Conservation (phyloP, 2,888 invertebrate genomes). For the Poecilus cupreus region DNA sequence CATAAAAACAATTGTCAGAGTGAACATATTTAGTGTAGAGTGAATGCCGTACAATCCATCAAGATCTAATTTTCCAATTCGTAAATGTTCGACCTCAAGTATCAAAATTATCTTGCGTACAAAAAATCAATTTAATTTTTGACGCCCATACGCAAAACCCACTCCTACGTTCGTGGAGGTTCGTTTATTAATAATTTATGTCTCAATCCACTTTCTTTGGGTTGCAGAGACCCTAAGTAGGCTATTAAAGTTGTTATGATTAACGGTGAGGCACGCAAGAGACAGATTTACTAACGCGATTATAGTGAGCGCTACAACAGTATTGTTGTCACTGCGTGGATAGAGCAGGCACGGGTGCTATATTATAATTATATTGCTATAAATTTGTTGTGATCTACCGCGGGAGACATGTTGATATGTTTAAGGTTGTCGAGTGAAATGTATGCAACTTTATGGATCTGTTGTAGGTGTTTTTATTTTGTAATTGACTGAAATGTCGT, state of each 20-base stretch:
- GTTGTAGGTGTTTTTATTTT: slow-evolving; percentile 23
- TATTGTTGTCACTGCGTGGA: slow-evolving; percentile 6
- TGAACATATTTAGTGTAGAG: slow-evolving; percentile 14
- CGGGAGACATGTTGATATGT: slow-evolving; percentile 10
- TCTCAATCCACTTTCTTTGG: slow-evolving; percentile 43
- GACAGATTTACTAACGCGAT: slow-evolving; percentile 38
- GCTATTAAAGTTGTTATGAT: slow-evolving; percentile 44
- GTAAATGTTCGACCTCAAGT: slow-evolving; percentile 1
- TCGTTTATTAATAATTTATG: slow-evolving; percentile 49
- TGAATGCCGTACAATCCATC: slow-evolving; percentile 34
- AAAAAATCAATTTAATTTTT: slow-evolving; percentile 36
- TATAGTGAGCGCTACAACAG: slow-evolving; percentile 7
- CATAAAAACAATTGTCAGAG: background rate
- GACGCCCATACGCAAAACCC: slow-evolving; percentile 8
- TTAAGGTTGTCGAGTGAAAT: slow-evolving; percentile 25
- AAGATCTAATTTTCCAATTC: background rate
- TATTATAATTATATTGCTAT: slow-evolving; percentile 37
- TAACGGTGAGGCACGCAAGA: background rate
- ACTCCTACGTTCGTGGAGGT: slow-evolving; percentile 1
- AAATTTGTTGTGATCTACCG: slow-evolving; percentile 35
- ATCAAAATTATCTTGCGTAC: slow-evolving; percentile 10
- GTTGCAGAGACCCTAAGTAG: slow-evolving; percentile 35
- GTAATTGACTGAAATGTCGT: no score
- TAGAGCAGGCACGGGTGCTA: slow-evolving; percentile 23
- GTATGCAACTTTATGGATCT: background rate